Evolutionary conservation across 2,888 invertebrate species (phyloP).

Genomic region (Shargacucullia verbasci): DNA sequence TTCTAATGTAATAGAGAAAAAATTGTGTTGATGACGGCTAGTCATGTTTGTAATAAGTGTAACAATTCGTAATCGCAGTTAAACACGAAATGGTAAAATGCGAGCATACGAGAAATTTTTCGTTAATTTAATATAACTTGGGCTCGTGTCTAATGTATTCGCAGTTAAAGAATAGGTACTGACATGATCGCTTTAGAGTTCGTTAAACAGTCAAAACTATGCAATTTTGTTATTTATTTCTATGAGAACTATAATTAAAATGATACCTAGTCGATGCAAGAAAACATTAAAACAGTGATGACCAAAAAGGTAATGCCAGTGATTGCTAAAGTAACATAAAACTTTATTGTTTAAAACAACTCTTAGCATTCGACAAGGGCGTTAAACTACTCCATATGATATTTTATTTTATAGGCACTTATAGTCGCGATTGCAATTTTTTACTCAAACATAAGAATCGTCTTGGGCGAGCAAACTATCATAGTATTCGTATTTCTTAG

Average conservation of each 20-base stretch:
- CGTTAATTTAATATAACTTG: slow-evolving; percentile 22
- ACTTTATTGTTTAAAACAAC: slow-evolving; percentile 37
- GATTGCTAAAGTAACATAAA: slow-evolving; percentile 35
- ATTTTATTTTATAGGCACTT: slow-evolving; percentile 52
- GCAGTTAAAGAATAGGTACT: too few species aligned
- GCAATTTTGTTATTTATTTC: too few species aligned
- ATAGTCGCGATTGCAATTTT: slow-evolving; percentile 16
- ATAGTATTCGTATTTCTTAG: slow-evolving; percentile 30
- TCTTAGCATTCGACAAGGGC: slow-evolving; percentile 45
- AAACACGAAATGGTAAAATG: slow-evolving; percentile 49
- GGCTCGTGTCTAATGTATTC: neutral
- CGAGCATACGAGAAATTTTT: slow-evolving; percentile 37
- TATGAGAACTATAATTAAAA: too few species aligned
- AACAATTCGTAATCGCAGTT: slow-evolving; percentile 49
- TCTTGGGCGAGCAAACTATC: slow-evolving; percentile 18
- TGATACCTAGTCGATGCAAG: neutral
- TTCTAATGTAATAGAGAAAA: slow-evolving; percentile 55
- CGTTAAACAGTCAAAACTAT: too few species aligned
- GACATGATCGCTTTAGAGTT: too few species aligned
- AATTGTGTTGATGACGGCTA: slow-evolving; percentile 61
- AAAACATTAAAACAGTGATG: slow-evolving; percentile 8
- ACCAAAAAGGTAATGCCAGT: neutral
- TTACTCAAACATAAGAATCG: slow-evolving; percentile 28
- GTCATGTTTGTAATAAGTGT: slow-evolving; percentile 60
- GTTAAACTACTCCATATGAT: slow-evolving; percentile 24